Evolutionary conservation across 1,140 invertebrate genomes (phyloP).

Genomic region (Drosophila gunungcola): DNA sequence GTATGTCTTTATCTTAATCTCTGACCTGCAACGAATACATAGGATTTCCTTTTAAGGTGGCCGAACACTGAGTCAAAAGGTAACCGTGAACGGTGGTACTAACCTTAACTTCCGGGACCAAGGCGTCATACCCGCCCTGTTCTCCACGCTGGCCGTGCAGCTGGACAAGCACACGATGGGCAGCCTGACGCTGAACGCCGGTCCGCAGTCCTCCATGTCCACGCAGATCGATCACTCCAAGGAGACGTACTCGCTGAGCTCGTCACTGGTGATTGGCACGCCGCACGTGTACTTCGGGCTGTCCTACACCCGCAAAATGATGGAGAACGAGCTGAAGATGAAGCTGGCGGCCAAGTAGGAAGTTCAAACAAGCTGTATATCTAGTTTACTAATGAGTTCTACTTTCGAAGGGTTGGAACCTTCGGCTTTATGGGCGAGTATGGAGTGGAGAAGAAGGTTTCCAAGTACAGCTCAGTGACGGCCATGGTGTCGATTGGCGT

Average conservation of each 20-base stretch:
- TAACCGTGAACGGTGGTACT: conserved; percentile 87
- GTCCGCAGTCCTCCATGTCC: conserved; percentile 89
- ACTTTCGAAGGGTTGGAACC: conserved; percentile 90
- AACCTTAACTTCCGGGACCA: conserved; percentile 90
- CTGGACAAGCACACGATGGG: conserved; percentile 94
- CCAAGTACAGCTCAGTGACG: conserved; percentile 94
- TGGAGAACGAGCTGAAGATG: conserved; percentile 91
- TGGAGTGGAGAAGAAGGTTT: conserved; percentile 96
- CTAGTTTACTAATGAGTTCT: background rate
- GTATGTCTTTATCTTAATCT: conserved; percentile 48
- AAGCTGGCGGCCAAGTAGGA: conserved; percentile 92
- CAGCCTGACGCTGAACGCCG: conserved; percentile 92
- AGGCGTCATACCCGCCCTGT: conserved; percentile 89
- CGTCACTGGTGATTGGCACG: conserved; percentile 92
- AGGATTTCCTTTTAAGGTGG: conserved; percentile 47
- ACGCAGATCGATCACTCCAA: conserved; percentile 92
- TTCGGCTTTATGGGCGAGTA: conserved; percentile 95
- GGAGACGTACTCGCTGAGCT: conserved; percentile 87
- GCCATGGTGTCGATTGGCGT: conserved; percentile 93
- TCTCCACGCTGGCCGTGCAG: conserved; percentile 92
- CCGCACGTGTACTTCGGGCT: conserved; percentile 91
- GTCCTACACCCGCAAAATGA: conserved; percentile 91
- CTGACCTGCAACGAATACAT: background rate
- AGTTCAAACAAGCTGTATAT: background rate
- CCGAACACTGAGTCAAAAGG: conserved; percentile 59